phyloP scores from a whole-genome alignment of 2,888 invertebrate genomes.

The Vesta saturnalis region DNA sequence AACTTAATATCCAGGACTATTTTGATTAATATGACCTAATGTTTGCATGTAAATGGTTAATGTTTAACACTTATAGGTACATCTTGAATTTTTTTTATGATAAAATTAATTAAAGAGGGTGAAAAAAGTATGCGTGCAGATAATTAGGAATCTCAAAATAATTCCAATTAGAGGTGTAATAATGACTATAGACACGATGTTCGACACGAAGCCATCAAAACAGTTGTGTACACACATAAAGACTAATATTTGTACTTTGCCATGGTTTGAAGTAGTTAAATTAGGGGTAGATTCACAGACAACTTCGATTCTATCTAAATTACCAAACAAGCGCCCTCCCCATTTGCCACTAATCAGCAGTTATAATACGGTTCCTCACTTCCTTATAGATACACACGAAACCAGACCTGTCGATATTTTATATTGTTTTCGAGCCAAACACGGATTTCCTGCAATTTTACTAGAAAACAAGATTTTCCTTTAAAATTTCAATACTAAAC shows the following conservation, averaged over 20 bases:
- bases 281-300: slow-evolving; percentile 56
- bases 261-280: slow-evolving; percentile 41
- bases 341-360: slow-evolving; percentile 50
- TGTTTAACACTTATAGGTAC: too few relatives aligned
- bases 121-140: slow-evolving; percentile 2
- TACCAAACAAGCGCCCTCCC: slow-evolving; percentile 53
- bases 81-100: too few relatives aligned
- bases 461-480: not conserved
- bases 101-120: not conserved
- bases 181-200: slow-evolving; percentile 24
- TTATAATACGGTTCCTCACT: slow-evolving; percentile 38
- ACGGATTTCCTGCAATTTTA: slow-evolving; percentile 32
- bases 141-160: slow-evolving; percentile 13
- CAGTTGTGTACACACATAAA: slow-evolving; percentile 26
- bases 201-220: slow-evolving; percentile 32
- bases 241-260: slow-evolving; percentile 44
- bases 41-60: too few relatives aligned
- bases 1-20: too few relatives aligned
- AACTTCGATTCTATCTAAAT: slow-evolving; percentile 57
- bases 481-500: slow-evolving; percentile 4
- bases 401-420: slow-evolving; percentile 29
- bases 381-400: slow-evolving; percentile 37
- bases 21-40: too few relatives aligned
- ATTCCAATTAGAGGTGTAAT: slow-evolving; percentile 19
- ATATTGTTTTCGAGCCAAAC: slow-evolving; percentile 30